Percentiles rank a stretch among this genome's conserved stretches.
Conservation (phyloP, 2,888 invertebrate species). For the Agriopis leucophaearia region DNA sequence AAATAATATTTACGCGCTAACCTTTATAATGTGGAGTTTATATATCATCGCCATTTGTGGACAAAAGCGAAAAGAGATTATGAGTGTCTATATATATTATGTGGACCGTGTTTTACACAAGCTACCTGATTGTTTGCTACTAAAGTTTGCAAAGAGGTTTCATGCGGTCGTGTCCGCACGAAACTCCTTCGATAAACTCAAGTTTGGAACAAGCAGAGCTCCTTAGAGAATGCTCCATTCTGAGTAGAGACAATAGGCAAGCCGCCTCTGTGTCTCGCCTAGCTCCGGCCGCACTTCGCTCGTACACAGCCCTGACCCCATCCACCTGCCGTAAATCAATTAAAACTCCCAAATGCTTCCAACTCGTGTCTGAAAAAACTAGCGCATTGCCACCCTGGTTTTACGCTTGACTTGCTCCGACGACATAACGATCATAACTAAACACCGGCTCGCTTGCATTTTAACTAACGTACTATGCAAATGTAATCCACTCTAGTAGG, state of each 20-base stretch:
- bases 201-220: slow-evolving; percentile 62
- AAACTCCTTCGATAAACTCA: slow-evolving; percentile 58
- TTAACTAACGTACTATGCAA: slow-evolving; percentile 59
- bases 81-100: not conserved
- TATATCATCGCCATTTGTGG: not conserved
- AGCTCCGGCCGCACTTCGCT: slow-evolving; percentile 5
- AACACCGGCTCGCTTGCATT: slow-evolving; percentile 49
- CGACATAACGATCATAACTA: slow-evolving; percentile 31
- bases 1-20: not conserved
- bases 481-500: slow-evolving; percentile 64
- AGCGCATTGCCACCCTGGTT: slow-evolving; percentile 46
- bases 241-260: slow-evolving; percentile 43
- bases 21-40: not conserved
- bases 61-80: not conserved
- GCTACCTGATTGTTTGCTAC: slow-evolving; percentile 28
- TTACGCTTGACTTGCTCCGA: slow-evolving; percentile 35
- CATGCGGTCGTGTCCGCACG: slow-evolving; percentile 48
- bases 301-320: slow-evolving; percentile 16
- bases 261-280: not conserved
- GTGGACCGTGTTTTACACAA: slow-evolving; percentile 8
- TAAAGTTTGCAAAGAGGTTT: slow-evolving; percentile 50
- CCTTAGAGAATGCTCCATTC: slow-evolving; percentile 49
- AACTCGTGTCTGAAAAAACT: slow-evolving; percentile 53
- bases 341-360: slow-evolving; percentile 64
- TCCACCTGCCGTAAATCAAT: slow-evolving; percentile 70